These are phyloP conservation scores for Theristicus caerulescens DNA, from an alignment of 2,113 vertebrate species.

Conservation along the genomic window DNA sequence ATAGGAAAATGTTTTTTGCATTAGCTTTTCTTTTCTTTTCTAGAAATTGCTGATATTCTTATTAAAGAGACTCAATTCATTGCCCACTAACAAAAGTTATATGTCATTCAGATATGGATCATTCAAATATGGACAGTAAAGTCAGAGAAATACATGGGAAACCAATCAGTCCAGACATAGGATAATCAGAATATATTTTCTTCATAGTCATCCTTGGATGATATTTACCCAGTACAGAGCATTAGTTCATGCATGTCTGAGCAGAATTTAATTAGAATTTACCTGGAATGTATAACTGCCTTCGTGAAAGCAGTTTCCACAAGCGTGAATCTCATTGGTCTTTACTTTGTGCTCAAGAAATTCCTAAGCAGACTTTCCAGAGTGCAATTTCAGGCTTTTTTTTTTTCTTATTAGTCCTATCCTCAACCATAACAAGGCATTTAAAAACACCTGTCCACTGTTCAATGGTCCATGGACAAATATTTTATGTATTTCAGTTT, in stretches of 20 bases:
- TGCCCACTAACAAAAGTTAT: background rate
- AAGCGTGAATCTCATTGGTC: background rate
- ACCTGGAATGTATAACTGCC: background rate
- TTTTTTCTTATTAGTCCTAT: background rate
- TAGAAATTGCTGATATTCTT: background rate
- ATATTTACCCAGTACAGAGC: background rate
- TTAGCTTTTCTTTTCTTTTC: background rate
- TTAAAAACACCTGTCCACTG: background rate
- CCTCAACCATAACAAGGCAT: background rate
- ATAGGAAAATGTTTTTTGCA: background rate
- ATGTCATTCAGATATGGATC: background rate
- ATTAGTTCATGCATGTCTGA: background rate
- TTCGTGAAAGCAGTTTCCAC: background rate
- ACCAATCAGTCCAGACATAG: background rate
- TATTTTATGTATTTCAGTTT: background rate
- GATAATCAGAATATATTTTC: background rate
- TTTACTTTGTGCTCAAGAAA: background rate
- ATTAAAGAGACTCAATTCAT: background rate
- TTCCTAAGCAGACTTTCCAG: background rate
- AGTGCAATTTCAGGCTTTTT: background rate
- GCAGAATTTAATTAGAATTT: background rate
- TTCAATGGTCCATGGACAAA: background rate
- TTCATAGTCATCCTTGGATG: background rate
- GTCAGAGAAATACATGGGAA: background rate
- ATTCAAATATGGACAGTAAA: background rate